Percentiles rank a stretch among this genome's conserved stretches.
These are phyloP conservation scores for Patella ulyssiponensis DNA, from an alignment of 2,888 invertebrate species.

Conservation along the genomic window DNA sequence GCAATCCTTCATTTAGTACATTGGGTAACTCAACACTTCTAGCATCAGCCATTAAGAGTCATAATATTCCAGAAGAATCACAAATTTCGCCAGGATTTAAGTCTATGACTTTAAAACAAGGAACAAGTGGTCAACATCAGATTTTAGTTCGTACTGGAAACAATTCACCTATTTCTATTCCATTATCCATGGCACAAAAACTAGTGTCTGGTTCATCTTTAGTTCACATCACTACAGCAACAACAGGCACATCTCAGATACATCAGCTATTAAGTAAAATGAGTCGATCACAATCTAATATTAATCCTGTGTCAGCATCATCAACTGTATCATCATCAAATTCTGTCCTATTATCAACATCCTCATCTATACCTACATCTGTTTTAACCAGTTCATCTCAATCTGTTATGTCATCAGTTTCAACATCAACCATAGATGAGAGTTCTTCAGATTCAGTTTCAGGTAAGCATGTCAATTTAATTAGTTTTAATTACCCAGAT, in stretches of 20 bases:
- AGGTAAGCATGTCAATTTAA: background rate
- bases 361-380: conserved; percentile 3
- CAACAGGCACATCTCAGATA: conserved; percentile 60
- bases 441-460: conserved; percentile 17
- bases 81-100: background rate
- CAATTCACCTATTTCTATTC: conserved; percentile 25
- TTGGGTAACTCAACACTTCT: conserved; percentile 7
- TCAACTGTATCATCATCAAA: conserved; percentile 11
- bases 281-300: conserved; percentile 25
- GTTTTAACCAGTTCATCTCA: conserved; percentile 15
- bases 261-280: conserved; percentile 63
- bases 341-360: conserved; percentile 1
- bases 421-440: conserved; percentile 16
- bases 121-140: conserved; percentile 10
- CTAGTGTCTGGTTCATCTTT: conserved; percentile 35
- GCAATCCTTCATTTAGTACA: background rate
- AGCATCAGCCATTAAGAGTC: conserved; percentile 19
- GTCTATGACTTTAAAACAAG: conserved; percentile 10
- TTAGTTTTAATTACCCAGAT: no score
- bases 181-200: conserved; percentile 33
- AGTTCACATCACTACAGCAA: conserved; percentile 52
- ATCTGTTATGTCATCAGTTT: conserved; percentile 18
- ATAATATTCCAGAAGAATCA: background rate
- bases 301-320: background rate
- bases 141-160: conserved; percentile 22